A percentile compares a stretch with the other conserved stretches of the same genome.
These are phyloP conservation scores for Drosophila subquinaria DNA, from an alignment of 2,888 invertebrate genomes.

Conservation along the genomic window DNA sequence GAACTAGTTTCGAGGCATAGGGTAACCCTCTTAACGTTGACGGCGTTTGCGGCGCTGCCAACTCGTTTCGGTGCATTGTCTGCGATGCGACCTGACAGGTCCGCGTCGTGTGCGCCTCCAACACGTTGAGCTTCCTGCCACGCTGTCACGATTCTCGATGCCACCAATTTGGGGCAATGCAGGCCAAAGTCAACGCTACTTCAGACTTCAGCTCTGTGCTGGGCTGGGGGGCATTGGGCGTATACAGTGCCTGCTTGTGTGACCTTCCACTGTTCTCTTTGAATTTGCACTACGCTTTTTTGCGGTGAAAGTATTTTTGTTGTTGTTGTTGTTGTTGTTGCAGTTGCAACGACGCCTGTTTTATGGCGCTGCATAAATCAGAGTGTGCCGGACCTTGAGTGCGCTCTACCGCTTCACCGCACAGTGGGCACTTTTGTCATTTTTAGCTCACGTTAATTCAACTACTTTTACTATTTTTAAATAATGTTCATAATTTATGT, in stretches of 20 bases:
- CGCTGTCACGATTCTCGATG: background rate
- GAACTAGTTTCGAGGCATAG: background rate
- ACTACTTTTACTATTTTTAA: background rate
- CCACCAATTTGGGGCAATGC: background rate
- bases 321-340: conserved; percentile 32
- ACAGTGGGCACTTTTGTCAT: background rate
- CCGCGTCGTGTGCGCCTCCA: conserved; percentile 27
- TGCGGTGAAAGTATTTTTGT: background rate
- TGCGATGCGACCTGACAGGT: conserved; percentile 43
- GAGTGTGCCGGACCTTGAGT: conserved; percentile 33
- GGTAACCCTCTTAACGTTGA: conserved; percentile 1
- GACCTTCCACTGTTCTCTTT: background rate
- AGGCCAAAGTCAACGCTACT: conserved; percentile 1
- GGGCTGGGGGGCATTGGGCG: background rate
- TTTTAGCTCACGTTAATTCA: background rate
- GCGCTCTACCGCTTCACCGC: conserved; percentile 1
- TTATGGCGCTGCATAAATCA: conserved; percentile 71
- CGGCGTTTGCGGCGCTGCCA: conserved; percentile 36
- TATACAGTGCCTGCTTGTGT: background rate
- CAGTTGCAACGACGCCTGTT: conserved; percentile 41
- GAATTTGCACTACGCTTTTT: background rate
- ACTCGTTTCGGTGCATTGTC: conserved; percentile 33
- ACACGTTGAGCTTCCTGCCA: conserved; percentile 41
- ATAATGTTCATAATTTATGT: background rate
- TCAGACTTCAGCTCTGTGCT: background rate